phyloP scores from a whole-genome alignment of 2,797 vertebrate genomes.

The Smutsia temminckii region DNA sequence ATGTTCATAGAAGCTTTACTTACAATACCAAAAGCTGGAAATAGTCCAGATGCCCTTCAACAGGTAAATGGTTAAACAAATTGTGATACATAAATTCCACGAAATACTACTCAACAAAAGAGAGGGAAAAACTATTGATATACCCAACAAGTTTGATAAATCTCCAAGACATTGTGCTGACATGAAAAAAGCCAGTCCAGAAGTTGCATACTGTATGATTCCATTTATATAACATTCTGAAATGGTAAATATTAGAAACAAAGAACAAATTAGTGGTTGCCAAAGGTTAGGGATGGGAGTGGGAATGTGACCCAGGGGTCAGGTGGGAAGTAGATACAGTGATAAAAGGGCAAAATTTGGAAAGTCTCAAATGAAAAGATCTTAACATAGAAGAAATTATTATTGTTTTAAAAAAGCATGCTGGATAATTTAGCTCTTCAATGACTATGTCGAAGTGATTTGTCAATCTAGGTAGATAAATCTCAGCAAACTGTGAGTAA shows the following conservation, averaged over 20 bases:
- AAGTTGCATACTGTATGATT: background rate
- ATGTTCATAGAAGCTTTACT: background rate
- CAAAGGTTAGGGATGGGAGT: background rate
- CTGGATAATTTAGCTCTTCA: background rate
- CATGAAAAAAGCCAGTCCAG: background rate
- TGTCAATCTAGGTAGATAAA: slow-evolving; percentile 35
- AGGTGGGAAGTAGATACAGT: background rate
- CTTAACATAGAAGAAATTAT: background rate
- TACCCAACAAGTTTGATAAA: background rate
- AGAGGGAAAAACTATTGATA: background rate
- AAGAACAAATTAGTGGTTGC: background rate
- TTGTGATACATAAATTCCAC: background rate
- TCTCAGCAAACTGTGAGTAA: background rate
- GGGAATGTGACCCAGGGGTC: too few species aligned
- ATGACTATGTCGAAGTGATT: slow-evolving; percentile 28
- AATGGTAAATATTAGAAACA: background rate
- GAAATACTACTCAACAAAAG: background rate
- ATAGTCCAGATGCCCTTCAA: background rate
- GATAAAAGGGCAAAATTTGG: background rate
- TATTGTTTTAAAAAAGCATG: background rate
- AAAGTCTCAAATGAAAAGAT: background rate
- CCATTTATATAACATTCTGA: background rate
- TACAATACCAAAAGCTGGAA: background rate
- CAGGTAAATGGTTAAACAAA: background rate
- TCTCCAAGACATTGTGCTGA: background rate